These are phyloP conservation scores for Scylla paramamosain DNA, from an alignment of 1,140 invertebrate species.

Conservation along the genomic window DNA sequence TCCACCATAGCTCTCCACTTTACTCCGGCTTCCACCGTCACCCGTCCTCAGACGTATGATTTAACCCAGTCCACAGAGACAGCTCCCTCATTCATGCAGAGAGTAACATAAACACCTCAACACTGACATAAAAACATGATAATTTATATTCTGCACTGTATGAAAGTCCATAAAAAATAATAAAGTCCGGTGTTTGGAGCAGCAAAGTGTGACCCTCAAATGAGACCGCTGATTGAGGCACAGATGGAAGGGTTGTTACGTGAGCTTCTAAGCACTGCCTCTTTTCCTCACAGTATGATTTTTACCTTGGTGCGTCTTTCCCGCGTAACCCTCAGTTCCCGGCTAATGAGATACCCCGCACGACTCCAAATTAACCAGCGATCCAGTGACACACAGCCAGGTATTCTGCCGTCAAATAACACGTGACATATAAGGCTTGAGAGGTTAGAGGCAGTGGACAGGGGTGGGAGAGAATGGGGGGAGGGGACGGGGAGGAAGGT, in stretches of 20 bases:
- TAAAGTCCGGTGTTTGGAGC: no score
- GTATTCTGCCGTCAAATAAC: conserved; percentile 12
- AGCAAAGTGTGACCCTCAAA: no score
- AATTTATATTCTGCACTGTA: neutral
- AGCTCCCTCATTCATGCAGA: no score
- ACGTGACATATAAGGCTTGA: conserved; percentile 22
- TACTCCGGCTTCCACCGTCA: neutral
- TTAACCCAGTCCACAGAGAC: neutral
- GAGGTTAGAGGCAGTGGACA: neutral
- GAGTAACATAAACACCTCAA: no score
- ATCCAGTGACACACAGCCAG: conserved; percentile 10
- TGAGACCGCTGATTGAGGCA: no score
- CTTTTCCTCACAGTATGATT: no score
- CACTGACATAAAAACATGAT: neutral
- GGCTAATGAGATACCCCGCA: conserved; percentile 10
- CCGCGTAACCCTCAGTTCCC: neutral
- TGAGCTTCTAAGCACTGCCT: no score
- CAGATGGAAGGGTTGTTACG: no score
- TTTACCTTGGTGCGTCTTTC: neutral
- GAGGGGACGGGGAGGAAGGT: neutral
- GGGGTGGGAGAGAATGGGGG: no score
- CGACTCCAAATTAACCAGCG: neutral
- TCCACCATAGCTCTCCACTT: neutral
- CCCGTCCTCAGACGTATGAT: neutral
- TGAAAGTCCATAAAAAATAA: no score